A percentile compares a stretch with the other conserved stretches of the same genome.
Evolutionary conservation across 2,888 invertebrate species (phyloP).

Genomic region (Pollenia griseotomentosa): DNA sequence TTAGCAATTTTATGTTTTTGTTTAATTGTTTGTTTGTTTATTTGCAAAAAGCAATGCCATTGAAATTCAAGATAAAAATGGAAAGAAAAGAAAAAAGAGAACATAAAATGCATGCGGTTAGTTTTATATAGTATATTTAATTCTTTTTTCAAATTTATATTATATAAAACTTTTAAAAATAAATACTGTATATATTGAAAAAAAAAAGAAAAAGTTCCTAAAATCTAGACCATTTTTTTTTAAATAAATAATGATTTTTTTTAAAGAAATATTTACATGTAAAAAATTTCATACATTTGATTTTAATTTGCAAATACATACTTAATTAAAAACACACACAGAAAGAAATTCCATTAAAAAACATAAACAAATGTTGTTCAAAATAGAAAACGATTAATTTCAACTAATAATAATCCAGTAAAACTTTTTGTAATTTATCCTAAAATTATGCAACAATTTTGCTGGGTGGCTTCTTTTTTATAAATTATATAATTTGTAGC

Average conservation of each 20-base stretch:
- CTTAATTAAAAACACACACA: slow-evolving; percentile 31
- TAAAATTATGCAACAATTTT: too few relatives aligned
- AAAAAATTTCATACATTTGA: slow-evolving; percentile 63
- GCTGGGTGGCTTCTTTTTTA: neutral
- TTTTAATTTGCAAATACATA: slow-evolving; percentile 24
- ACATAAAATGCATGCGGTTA: slow-evolving; percentile 84
- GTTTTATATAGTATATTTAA: slow-evolving; percentile 76
- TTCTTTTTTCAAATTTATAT: slow-evolving; percentile 43
- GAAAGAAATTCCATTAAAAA: slow-evolving; percentile 28
- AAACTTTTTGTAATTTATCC: too few relatives aligned
- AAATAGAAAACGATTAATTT: neutral
- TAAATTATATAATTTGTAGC: neutral
- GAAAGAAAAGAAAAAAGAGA: slow-evolving; percentile 82
- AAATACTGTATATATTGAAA: slow-evolving; percentile 17
- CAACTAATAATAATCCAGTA: too few relatives aligned
- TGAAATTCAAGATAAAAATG: slow-evolving; percentile 79
- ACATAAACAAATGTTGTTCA: neutral
- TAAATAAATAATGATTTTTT: slow-evolving; percentile 51
- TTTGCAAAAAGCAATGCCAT: slow-evolving; percentile 69
- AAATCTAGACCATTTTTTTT: slow-evolving; percentile 13
- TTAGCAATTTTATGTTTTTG: slow-evolving; percentile 40
- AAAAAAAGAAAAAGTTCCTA: slow-evolving; percentile 11
- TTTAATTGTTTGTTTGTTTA: slow-evolving; percentile 32
- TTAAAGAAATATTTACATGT: slow-evolving; percentile 70
- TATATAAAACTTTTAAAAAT: slow-evolving; percentile 57